phyloP scores from a whole-genome alignment of 2,888 invertebrate species.

The Agrotis clavis region DNA sequence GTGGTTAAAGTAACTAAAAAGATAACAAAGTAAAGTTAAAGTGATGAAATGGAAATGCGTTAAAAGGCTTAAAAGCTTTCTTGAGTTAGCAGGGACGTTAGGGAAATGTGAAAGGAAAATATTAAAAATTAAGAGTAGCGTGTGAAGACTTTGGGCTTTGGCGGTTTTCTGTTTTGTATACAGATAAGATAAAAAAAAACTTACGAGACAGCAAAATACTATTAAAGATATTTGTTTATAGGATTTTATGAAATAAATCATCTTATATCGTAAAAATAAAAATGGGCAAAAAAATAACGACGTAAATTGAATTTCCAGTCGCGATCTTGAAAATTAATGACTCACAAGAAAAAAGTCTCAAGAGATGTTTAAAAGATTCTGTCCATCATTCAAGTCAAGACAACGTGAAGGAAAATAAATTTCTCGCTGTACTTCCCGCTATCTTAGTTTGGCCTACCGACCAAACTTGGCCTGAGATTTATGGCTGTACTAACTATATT shows the following conservation, averaged over 20 bases:
- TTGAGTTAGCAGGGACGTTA: constrained; percentile 65
- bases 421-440: constrained; percentile 53
- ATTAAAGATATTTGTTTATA: background rate
- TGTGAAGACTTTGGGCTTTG: constrained; percentile 28
- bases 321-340: background rate
- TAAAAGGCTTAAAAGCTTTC: constrained; percentile 68
- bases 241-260: background rate
- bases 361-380: background rate
- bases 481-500: constrained; percentile 72
- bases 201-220: too few relatives aligned
- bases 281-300: too few relatives aligned
- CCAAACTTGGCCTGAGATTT: constrained; percentile 71
- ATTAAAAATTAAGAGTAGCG: constrained; percentile 59
- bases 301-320: background rate
- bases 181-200: too few relatives aligned
- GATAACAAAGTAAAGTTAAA: constrained; percentile 38
- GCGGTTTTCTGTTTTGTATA: constrained; percentile 8
- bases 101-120: constrained; percentile 64
- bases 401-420: constrained; percentile 45
- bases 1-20: constrained; percentile 33
- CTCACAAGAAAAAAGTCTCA: background rate
- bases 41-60: constrained; percentile 59
- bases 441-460: constrained; percentile 67
- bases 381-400: constrained; percentile 16
- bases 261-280: too few relatives aligned